Conservation (phyloP, 2,888 invertebrate genomes). For the Stenotaenia linearis region DNA sequence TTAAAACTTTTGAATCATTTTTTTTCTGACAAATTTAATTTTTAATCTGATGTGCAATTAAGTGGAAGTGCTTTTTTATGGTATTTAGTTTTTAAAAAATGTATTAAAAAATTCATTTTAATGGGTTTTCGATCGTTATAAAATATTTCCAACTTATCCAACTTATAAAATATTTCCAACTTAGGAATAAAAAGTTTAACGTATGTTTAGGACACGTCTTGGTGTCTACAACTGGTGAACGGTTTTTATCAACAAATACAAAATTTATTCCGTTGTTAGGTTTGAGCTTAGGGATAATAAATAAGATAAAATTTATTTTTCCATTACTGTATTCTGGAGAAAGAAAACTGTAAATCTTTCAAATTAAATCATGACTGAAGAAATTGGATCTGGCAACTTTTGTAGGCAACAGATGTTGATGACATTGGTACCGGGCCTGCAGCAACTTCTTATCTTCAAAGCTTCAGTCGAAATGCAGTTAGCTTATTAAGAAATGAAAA, state of each 20-base stretch:
- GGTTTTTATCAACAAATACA: too few species aligned
- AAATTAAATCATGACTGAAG: not conserved
- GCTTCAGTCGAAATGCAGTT: too few species aligned
- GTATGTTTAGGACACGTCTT: too few species aligned
- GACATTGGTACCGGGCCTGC: not conserved
- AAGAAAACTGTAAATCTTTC: not conserved
- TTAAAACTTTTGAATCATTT: conserved; percentile 11
- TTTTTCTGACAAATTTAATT: not conserved
- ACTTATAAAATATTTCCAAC: too few species aligned
- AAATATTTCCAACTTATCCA: too few species aligned
- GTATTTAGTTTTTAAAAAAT: not conserved
- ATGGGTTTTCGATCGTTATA: too few species aligned
- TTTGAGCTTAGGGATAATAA: too few species aligned
- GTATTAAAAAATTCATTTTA: too few species aligned
- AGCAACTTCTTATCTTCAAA: not conserved
- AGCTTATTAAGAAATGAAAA: too few species aligned
- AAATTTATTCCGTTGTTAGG: too few species aligned
- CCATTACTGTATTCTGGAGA: not conserved
- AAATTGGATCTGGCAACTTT: not conserved
- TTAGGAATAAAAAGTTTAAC: too few species aligned
- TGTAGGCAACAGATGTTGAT: conserved; percentile 2
- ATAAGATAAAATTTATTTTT: not conserved
- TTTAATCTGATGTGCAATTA: not conserved
- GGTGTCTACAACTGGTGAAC: too few species aligned
- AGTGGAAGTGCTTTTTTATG: not conserved